A percentile compares a stretch with the other conserved stretches of the same genome.
These are phyloP conservation scores for Phoenoteleia sp. DNA, from an alignment of 2,888 invertebrate species.

Conservation along the genomic window DNA sequence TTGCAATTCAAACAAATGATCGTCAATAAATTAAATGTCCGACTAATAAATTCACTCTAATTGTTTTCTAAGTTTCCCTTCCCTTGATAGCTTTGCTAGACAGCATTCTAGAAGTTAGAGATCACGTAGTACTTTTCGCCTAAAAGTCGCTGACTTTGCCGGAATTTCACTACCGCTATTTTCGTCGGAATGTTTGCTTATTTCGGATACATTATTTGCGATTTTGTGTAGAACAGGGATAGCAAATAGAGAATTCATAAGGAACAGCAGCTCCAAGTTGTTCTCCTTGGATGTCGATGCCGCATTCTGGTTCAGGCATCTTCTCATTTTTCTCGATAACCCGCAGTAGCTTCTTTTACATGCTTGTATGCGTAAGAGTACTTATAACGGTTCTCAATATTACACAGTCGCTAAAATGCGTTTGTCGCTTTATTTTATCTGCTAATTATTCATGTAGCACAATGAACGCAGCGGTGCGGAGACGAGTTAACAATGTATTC, in stretches of 20 bases:
- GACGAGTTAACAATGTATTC: slow-evolving; percentile 54
- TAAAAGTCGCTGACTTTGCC: no score
- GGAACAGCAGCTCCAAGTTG: slow-evolving; percentile 82
- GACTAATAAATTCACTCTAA: slow-evolving; percentile 26
- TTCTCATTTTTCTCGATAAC: slow-evolving; percentile 69
- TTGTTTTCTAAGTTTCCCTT: slow-evolving; percentile 43
- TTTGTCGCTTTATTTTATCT: slow-evolving; percentile 15
- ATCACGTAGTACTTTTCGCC: neutral
- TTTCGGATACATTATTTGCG: slow-evolving; percentile 44
- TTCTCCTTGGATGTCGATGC: slow-evolving; percentile 84
- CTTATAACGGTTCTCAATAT: slow-evolving; percentile 61
- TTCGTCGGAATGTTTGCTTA: slow-evolving; percentile 8
- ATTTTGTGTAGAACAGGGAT: slow-evolving; percentile 45
- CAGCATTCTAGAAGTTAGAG: neutral
- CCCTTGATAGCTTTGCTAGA: no score
- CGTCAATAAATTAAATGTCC: neutral
- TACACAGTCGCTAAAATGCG: slow-evolving; percentile 41
- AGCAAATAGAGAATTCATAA: slow-evolving; percentile 76
- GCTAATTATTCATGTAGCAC: slow-evolving; percentile 38
- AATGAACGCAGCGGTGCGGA: slow-evolving; percentile 34
- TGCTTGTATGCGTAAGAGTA: neutral
- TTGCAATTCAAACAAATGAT: slow-evolving; percentile 24
- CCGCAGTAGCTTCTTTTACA: slow-evolving; percentile 35
- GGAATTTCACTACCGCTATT: no score
- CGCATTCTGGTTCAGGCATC: slow-evolving; percentile 84